Conservation (phyloP, 2,797 vertebrate species). For the Taenioides sp. region DNA sequence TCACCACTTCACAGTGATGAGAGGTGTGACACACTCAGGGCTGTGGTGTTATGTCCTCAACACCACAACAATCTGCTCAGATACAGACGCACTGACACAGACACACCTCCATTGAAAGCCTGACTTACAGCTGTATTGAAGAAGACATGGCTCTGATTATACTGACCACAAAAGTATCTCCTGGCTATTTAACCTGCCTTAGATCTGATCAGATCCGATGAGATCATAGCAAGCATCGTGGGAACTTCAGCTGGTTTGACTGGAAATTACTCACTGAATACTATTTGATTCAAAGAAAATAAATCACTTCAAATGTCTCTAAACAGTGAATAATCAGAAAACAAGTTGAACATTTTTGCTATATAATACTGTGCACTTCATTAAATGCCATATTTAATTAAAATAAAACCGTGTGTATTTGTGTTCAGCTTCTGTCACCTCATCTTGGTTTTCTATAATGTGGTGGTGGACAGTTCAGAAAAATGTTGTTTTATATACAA, state of each 20-base stretch:
- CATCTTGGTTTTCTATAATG: too few species aligned
- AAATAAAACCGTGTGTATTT: too few species aligned
- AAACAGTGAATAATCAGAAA: background rate
- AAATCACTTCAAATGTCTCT: background rate
- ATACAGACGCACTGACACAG: background rate
- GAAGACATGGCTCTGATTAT: conserved; percentile 38
- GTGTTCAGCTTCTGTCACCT: too few species aligned
- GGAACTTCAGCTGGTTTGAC: background rate
- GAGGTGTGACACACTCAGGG: too few species aligned
- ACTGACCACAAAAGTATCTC: conserved; percentile 31
- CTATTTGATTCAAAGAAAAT: too few species aligned
- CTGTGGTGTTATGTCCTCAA: too few species aligned
- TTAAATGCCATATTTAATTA: background rate
- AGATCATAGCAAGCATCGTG: conserved; percentile 9
- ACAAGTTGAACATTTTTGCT: too few species aligned
- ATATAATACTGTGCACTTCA: background rate
- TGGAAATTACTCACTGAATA: background rate
- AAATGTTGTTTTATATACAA: too few species aligned
- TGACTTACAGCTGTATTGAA: conserved; percentile 16
- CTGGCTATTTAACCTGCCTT: conserved; percentile 14
- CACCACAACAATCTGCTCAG: too few species aligned
- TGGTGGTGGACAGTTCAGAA: too few species aligned
- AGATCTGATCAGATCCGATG: conserved; percentile 8
- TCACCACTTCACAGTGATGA: conserved; percentile 28
- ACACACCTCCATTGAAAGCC: background rate